Percentiles rank a stretch among this genome's conserved stretches.
Evolutionary conservation across 23 tunicate species (phyloP).

Genomic region (Trididemnum miniatum): DNA sequence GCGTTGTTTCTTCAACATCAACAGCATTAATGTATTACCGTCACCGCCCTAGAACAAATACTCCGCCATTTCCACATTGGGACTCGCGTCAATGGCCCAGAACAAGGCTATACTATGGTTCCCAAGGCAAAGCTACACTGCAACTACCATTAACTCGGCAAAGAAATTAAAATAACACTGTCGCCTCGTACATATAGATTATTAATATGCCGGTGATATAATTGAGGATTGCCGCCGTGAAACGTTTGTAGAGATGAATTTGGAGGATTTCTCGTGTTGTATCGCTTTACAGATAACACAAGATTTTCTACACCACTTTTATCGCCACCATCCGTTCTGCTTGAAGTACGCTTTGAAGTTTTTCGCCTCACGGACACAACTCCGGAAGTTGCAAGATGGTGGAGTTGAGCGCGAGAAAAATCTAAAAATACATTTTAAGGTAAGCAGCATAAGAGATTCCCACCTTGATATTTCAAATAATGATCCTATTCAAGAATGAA

Average conservation of each 20-base stretch:
- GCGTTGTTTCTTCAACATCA: no score
- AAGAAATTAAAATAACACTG: conserved; percentile 44
- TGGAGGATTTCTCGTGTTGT: background rate
- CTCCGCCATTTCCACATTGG: no score
- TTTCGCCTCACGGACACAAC: background rate
- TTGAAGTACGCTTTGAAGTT: background rate
- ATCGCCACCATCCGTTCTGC: no score
- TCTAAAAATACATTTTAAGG: background rate
- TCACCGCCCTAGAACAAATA: no score
- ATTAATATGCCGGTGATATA: conserved; percentile 51
- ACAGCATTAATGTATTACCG: no score
- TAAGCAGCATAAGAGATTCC: no score
- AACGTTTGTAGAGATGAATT: conserved; percentile 2
- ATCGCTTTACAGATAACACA: conserved; percentile 10
- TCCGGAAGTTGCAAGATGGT: background rate
- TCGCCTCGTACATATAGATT: conserved; percentile 56
- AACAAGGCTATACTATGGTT: no score
- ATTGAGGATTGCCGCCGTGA: conserved; percentile 40
- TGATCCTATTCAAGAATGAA: no score
- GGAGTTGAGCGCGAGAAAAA: background rate
- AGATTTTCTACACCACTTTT: no score
- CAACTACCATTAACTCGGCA: conserved; percentile 17
- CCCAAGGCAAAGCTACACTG: no score
- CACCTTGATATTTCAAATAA: no score
- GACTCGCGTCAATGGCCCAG: no score